Percentiles rank a stretch among this genome's conserved stretches.
Evolutionary conservation across 2,797 vertebrate genomes (phyloP).

Genomic region (Setipinna tenuifilis): DNA sequence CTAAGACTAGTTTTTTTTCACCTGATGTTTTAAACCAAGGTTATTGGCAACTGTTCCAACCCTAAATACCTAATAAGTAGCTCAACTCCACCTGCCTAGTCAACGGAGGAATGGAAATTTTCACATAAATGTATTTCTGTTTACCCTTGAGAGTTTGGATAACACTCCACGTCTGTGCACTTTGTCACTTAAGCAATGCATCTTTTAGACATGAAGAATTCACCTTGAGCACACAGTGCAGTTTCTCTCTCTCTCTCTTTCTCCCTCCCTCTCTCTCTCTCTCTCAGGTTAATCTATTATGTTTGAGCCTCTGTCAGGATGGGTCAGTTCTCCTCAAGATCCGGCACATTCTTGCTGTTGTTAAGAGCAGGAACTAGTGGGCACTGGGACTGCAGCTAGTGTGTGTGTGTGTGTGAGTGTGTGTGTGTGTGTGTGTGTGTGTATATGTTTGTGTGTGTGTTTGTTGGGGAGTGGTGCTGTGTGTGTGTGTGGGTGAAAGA

Average conservation of each 20-base stretch:
- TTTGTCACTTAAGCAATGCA: constrained; percentile 21
- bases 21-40: not conserved
- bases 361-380: not conserved
- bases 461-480: not conserved
- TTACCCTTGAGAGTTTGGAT: constrained; percentile 1
- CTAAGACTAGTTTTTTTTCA: not conserved
- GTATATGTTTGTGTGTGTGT: not conserved
- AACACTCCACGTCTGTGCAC: constrained; percentile 25
- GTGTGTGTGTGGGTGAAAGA: too few species aligned
- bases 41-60: not conserved
- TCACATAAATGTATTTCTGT: not conserved
- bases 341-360: constrained; percentile 62
- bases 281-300: constrained; percentile 56
- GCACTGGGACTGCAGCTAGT: not conserved
- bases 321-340: constrained; percentile 61
- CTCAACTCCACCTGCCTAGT: not conserved
- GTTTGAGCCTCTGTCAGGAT: constrained; percentile 48
- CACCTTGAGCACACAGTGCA: constrained; percentile 37
- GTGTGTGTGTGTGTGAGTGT: not conserved
- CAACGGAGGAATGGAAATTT: not conserved
- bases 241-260: not conserved
- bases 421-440: not conserved
- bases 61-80: not conserved
- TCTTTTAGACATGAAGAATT: constrained; percentile 40
- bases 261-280: constrained; percentile 27